Evolutionary conservation across 2,888 invertebrate genomes (phyloP).

Genomic region (Lacanobia oleracea): DNA sequence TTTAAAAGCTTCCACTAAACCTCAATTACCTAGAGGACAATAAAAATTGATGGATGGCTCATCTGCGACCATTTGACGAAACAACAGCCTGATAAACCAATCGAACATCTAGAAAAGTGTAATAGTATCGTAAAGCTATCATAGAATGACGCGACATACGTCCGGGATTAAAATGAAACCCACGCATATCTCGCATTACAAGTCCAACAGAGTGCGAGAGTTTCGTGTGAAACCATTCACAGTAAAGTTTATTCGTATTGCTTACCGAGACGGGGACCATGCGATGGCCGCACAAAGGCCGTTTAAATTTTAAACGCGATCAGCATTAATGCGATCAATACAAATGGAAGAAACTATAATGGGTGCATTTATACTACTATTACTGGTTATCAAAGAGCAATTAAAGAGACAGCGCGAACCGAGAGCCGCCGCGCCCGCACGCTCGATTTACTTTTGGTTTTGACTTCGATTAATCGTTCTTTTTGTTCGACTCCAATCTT

Average conservation of each 20-base stretch:
- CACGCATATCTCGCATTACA: constrained; percentile 78
- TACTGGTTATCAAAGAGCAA: constrained; percentile 86
- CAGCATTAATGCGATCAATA: constrained; percentile 77
- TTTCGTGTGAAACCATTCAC: constrained; percentile 73
- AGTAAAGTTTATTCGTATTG: constrained; percentile 72
- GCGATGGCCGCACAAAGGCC: constrained; percentile 69
- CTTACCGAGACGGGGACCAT: constrained; percentile 57
- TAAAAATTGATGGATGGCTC: not conserved
- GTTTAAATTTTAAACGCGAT: constrained; percentile 76
- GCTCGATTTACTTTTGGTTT: constrained; percentile 85
- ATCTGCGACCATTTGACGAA: not conserved
- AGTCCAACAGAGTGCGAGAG: constrained; percentile 66
- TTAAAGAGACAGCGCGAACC: constrained; percentile 84
- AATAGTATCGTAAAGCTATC: constrained; percentile 73
- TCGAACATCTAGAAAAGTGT: constrained; percentile 15
- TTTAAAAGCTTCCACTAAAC: not conserved
- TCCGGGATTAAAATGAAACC: constrained; percentile 78
- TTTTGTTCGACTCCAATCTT: constrained; percentile 84
- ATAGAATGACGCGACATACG: constrained; percentile 72
- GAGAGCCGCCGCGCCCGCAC: constrained; percentile 77
- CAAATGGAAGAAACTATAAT: constrained; percentile 80
- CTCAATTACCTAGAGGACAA: not conserved
- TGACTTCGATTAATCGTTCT: constrained; percentile 85
- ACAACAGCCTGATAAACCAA: not conserved
- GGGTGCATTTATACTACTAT: constrained; percentile 84